phyloP scores from a whole-genome alignment of 1,140 invertebrate genomes.

The Phenacoccus solenopsis region DNA sequence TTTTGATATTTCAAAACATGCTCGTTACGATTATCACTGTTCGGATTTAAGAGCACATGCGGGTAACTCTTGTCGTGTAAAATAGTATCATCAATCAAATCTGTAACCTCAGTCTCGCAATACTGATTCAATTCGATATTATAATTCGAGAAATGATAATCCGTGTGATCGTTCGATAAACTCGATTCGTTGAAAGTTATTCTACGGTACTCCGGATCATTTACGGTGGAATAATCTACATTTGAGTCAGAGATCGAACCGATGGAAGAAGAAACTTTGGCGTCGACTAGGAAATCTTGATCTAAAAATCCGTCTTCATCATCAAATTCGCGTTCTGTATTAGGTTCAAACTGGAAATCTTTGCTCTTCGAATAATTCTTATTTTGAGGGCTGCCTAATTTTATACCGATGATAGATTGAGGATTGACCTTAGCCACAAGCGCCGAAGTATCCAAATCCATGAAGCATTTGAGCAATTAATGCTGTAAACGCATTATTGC shows the following conservation, averaged over 20 bases:
- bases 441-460: constrained; percentile 4
- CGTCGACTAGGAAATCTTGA: not conserved
- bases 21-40: not conserved
- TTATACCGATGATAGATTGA: not conserved
- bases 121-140: not conserved
- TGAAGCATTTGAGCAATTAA: constrained; percentile 14
- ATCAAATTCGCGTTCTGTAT: not conserved
- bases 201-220: not conserved
- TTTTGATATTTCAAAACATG: not conserved
- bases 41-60: not conserved
- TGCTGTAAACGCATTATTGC: not conserved
- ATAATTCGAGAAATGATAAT: not conserved
- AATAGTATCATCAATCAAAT: not conserved
- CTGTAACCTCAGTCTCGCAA: not conserved
- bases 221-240: not conserved
- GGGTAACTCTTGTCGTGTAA: not conserved
- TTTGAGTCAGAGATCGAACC: not conserved
- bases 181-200: not conserved
- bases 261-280: not conserved
- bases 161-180: not conserved
- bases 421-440: constrained; percentile 8
- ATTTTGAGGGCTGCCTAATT: not conserved
- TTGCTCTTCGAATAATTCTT: not conserved
- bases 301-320: not conserved
- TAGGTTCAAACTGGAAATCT: not conserved